phyloP scores from a whole-genome alignment of 2,888 invertebrate species.

The Aleiodes alternator region DNA sequence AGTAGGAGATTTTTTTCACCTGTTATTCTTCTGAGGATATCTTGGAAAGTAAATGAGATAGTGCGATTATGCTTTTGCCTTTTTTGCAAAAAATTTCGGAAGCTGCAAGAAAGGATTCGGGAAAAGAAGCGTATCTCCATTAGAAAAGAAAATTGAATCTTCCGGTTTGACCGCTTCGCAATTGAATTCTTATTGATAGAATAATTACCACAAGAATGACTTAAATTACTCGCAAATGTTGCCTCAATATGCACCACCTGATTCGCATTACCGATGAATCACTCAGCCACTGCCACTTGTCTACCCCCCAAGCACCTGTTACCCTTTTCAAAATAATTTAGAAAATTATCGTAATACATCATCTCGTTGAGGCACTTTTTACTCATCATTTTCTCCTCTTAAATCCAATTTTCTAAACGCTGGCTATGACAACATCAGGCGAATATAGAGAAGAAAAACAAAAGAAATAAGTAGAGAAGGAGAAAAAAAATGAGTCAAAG shows the following conservation, averaged over 20 bases:
- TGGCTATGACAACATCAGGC: conserved; percentile 41
- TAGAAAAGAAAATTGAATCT: no score
- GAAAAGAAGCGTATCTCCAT: no score
- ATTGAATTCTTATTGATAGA: not conserved
- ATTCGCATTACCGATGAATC: not conserved
- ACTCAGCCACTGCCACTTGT: not conserved
- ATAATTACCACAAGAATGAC: not conserved
- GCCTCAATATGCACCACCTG: not conserved
- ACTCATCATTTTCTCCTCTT: conserved; percentile 14
- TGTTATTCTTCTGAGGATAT: no score
- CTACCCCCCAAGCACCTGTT: not conserved
- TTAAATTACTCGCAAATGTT: not conserved
- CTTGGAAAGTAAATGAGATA: no score
- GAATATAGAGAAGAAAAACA: conserved; percentile 40
- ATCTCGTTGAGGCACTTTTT: not conserved
- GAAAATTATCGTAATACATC: conserved; percentile 17
- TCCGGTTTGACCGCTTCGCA: no score
- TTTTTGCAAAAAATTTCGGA: no score
- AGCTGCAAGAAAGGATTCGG: no score
- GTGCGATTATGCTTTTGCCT: no score
- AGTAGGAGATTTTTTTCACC: no score
- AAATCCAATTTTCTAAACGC: conserved; percentile 23
- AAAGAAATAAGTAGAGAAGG: not conserved
- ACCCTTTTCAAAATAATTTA: not conserved
- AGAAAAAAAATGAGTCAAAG: conserved; percentile 13